These are phyloP conservation scores for Rissa tridactyla DNA, from an alignment of 2,113 vertebrate genomes.

Conservation along the genomic window DNA sequence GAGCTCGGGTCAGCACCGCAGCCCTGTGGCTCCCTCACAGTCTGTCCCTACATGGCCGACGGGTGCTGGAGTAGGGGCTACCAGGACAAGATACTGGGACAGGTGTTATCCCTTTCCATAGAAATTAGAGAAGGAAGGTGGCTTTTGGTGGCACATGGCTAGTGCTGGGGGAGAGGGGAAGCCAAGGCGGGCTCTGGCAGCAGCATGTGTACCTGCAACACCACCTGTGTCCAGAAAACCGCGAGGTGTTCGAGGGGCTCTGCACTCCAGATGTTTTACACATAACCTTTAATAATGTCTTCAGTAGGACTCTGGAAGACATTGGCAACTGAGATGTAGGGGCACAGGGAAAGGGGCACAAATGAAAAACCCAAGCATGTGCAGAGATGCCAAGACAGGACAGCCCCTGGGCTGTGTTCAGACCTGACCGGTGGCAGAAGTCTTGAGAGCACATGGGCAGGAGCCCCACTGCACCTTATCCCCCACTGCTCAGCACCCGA, in stretches of 20 bases:
- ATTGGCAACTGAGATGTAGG: background rate
- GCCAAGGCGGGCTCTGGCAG: rapidly evolving
- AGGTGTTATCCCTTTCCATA: background rate
- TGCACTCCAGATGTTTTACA: background rate
- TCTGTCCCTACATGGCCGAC: rapidly evolving
- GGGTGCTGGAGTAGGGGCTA: background rate
- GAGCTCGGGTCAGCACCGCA: rapidly evolving
- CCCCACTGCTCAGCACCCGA: background rate
- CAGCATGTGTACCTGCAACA: background rate
- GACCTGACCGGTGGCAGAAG: background rate
- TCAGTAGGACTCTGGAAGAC: background rate
- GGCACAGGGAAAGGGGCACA: background rate
- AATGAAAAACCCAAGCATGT: background rate
- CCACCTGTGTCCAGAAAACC: background rate
- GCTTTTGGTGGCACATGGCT: rapidly evolving
- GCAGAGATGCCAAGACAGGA: background rate
- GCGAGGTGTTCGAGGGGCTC: background rate
- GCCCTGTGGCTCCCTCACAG: background rate
- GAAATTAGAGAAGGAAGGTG: background rate
- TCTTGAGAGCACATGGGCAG: background rate
- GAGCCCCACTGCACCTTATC: background rate
- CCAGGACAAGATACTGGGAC: background rate
- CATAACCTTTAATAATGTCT: background rate
- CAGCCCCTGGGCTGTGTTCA: background rate
- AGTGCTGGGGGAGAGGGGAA: background rate